Evolutionary conservation across 2,888 invertebrate species (phyloP).

Genomic region (Aelia acuminata): DNA sequence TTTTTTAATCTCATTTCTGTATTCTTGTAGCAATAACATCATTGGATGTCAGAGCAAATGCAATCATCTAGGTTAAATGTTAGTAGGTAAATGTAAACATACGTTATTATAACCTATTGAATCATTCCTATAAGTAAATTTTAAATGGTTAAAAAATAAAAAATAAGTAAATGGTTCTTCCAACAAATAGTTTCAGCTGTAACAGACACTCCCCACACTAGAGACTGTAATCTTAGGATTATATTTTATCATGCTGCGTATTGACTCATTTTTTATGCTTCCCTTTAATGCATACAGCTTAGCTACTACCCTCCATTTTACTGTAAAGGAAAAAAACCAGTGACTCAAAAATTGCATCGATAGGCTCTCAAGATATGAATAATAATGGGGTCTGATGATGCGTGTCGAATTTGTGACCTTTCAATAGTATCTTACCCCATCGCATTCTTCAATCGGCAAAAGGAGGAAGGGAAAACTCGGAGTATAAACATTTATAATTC

Average conservation of each 20-base stretch:
- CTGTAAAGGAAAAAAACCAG: not conserved
- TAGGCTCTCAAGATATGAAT: not conserved
- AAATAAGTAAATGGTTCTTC: not conserved
- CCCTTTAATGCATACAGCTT: not conserved
- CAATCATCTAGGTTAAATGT: too few species aligned
- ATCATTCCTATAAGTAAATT: too few species aligned
- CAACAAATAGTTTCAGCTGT: not conserved
- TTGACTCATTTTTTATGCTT: not conserved
- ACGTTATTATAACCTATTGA: too few species aligned
- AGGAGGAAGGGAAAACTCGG: not conserved
- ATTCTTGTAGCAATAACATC: too few species aligned
- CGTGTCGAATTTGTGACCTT: constrained; percentile 16
- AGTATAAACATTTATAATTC: not conserved
- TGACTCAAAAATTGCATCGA: not conserved
- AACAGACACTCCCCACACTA: not conserved
- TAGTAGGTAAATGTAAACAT: too few species aligned
- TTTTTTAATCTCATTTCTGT: too few species aligned
- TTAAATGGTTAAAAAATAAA: too few species aligned
- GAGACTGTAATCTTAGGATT: not conserved
- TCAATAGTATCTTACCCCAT: not conserved
- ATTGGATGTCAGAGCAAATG: too few species aligned
- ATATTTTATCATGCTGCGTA: not conserved
- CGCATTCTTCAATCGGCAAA: not conserved
- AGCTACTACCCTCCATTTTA: not conserved
- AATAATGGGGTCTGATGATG: not conserved